Conservation (phyloP, 2,888 invertebrate species). For the Acronicta alni region DNA sequence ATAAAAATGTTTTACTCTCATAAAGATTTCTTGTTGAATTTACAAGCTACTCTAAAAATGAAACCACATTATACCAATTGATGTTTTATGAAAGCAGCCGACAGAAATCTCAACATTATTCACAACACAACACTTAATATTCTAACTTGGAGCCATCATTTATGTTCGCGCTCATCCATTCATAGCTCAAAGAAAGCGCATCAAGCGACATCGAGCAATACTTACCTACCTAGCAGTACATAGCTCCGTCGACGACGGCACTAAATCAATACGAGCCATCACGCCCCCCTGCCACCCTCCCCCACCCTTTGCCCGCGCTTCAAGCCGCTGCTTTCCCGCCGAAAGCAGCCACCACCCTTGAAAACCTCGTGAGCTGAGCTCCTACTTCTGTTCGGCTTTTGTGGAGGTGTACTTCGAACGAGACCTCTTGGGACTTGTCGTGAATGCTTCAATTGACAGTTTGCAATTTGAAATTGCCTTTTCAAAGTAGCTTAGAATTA, state of each 20-base stretch:
- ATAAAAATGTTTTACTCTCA: too few relatives aligned
- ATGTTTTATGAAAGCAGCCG: neutral
- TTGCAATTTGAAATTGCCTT: slow-evolving; percentile 79
- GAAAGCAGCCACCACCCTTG: slow-evolving; percentile 89
- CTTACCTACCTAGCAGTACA: slow-evolving; percentile 84
- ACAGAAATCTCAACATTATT: slow-evolving; percentile 23
- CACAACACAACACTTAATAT: slow-evolving; percentile 26
- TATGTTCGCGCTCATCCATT: slow-evolving; percentile 57
- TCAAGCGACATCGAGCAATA: slow-evolving; percentile 84
- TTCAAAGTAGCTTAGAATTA: slow-evolving; percentile 57
- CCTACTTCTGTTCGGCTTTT: slow-evolving; percentile 90
- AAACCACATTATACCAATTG: neutral
- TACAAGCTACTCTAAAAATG: neutral
- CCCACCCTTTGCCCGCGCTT: slow-evolving; percentile 66
- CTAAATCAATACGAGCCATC: slow-evolving; percentile 90
- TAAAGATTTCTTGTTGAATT: neutral
- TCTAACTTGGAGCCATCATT: slow-evolving; percentile 46
- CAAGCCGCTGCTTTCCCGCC: slow-evolving; percentile 86
- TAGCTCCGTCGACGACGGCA: slow-evolving; percentile 89
- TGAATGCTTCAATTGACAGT: slow-evolving; percentile 83
- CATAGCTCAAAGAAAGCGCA: slow-evolving; percentile 84
- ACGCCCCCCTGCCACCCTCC: slow-evolving; percentile 75
- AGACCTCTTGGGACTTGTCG: slow-evolving; percentile 87
- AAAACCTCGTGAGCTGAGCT: slow-evolving; percentile 89
- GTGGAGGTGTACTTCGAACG: slow-evolving; percentile 85